Evolutionary conservation across 2,888 invertebrate genomes (phyloP), one percentile per base, ranked within the genome.

Genomic region (Troglohyphantes excavatus): DNA sequence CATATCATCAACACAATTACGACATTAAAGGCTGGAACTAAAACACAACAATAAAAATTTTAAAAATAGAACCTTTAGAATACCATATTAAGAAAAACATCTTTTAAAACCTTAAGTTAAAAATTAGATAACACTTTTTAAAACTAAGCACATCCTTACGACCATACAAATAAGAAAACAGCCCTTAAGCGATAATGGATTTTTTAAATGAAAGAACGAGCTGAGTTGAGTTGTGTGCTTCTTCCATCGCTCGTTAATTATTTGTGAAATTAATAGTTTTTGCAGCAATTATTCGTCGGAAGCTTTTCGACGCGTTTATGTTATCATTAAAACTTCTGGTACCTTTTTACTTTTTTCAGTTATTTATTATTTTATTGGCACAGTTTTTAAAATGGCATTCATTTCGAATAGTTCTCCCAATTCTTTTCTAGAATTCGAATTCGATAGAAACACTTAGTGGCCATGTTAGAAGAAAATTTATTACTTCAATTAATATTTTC

Each of bases 201-300:
- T 67, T 70, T 70, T 43, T 9, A 70, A 70, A 29, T 39, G 19
- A 23, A 39, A 0, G 9, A 46, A 46, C 46, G 46, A 27, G 26
- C 9, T 23, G 43, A 72, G 43, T 33, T 81, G 33, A 81, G 53
- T 68, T 67, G 53, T 19, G 46, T 13, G 13, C 70, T 70, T 70
- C n/a, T 53, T 61, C 27, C 46, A 39, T 29, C 6, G 68, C 59
- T 70, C 70, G 59, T 82, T 82, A 82, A 70, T 82, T 82, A 61
- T 67, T 68, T 26, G 53, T 23, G 27, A 59, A 23, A 68, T 70
- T 61, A 70, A 70, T 53, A 29, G 61, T 68, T 81, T 68, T 61
- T 68, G 26, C 19, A 53, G 53, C 19, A 68, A 65, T 65, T 78
- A 63, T 65, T 46, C 46, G 26, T 79, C 67, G 43, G 46, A 26